Evolutionary conservation across 92 coral and sea anemone species (phyloP), one percentile per base, ranked within the genome.

Genomic region (Meandrina meandrites): DNA sequence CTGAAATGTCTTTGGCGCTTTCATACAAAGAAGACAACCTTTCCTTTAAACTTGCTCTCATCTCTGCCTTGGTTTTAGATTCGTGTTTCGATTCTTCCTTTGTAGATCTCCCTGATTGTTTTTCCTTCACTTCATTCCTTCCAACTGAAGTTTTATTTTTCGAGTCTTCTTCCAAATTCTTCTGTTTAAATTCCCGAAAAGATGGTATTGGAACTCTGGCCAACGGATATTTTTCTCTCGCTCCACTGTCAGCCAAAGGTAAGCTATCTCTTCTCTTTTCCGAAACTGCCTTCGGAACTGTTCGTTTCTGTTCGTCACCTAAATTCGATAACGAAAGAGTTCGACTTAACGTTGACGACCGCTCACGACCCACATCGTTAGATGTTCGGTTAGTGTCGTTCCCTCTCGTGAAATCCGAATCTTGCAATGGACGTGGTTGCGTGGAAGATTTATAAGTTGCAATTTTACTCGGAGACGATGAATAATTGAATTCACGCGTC

Each of bases 181-280:
- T 88, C 70, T 89, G 87, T 68, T 89, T 95, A 56, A 97, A 97
- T 84, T 97, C 99, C 72, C 94, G 93, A 80, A 95, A 97, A 28
- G 93, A 85, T 17, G 99, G 99, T 17, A 97, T 93, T 13, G 95
- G 99, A 28, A 90, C 81, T 67, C 89, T 86, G 5, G 98, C 98
- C 32, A 91, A 58, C 15, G 96, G 98, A 58, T 89, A 87, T 45
- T 95, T 84, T 37, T 82, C 86, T 57, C 94, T 87, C 10, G 79
- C 78, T 45, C 79, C 79, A 69, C 58, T 53, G 18, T 67, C 69
- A 42, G 75, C 77, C 21, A 62, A 37, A 12, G 76, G 89, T 28
- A 67, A 83, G 32, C 89, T 89, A 31, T 80, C 82, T 82, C 95
- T 73, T 15, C 81, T 69, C 60, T 51, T 88, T 18, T 53, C 85